Base-by-base conservation (phyloP, 2,797 vertebrate genomes). In the Octomys mimax region DNA sequence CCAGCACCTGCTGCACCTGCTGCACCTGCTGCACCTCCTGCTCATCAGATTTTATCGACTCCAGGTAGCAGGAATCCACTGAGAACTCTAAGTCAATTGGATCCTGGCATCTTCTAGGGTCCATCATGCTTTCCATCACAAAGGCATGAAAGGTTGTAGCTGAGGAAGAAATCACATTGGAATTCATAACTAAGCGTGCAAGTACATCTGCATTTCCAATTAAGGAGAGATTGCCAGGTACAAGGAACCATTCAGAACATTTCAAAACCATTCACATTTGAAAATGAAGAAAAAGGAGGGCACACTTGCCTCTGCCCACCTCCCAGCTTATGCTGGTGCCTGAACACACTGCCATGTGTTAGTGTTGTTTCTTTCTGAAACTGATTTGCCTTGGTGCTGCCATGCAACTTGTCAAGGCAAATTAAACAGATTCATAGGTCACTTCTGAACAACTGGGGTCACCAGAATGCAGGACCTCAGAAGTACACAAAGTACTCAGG, bases 91-190 rank as follows among this genome's bases (percentile, higher is more conserved):
- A 6, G 26, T 90, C 82, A 5, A 39, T 2, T 0, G 82, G 78
- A 3, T 87, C 83, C 13, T n/a, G 19, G 28, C 11, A 7, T 0
- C 22, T 2, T 19, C 16, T 70, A 3, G 2, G 1, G 0, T 70
- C 19, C 16, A 2, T 31, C 24, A 2, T 77, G 12, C 73, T 49
- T 4, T 9, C 13, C 6, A 16, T 1, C 4, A 16, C 42, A 31
- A 18, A 77, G 73, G 13, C 46, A 2, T 19, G n/a, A 3, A 6
- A 26, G 14, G 78, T 21, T 12, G 22, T 16, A 8, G 1, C 97
- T 97, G 59, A 83, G 57, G 39, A 94, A 87, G 36, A 49, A 95
- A 94, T 19, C 59, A 95, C 31, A 92, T 9, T 78, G 31, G 52
- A 57, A 52, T 80, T 42, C 21, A 11, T 80, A 8, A 89, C 2